A percentile compares a stretch with the other conserved stretches of the same genome.
These are phyloP conservation scores for Scomber japonicus DNA, from an alignment of 2,113 vertebrate genomes.

Conservation along the genomic window DNA sequence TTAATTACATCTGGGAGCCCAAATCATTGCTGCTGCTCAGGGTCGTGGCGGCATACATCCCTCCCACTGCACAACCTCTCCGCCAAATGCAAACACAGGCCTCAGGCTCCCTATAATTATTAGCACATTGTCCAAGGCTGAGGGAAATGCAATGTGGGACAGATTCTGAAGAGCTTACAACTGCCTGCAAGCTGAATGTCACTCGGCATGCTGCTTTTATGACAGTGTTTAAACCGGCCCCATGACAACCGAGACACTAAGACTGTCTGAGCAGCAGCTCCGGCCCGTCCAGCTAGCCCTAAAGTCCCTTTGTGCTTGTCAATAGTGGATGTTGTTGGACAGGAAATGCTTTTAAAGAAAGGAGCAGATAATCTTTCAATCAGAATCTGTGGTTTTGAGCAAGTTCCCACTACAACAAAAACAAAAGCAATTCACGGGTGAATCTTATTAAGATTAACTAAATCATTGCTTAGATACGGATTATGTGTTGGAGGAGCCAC, in stretches of 20 bases:
- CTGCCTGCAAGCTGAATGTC: slow-evolving; percentile 55
- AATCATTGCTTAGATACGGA: slow-evolving; percentile 12
- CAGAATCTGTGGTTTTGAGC: slow-evolving; percentile 11
- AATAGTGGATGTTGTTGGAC: slow-evolving; percentile 16
- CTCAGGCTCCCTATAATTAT: slow-evolving; percentile 75
- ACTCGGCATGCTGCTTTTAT: slow-evolving; percentile 50
- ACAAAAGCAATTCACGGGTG: background rate
- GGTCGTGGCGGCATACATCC: slow-evolving; percentile 18
- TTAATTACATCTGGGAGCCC: slow-evolving; percentile 60
- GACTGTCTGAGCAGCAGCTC: slow-evolving; percentile 32
- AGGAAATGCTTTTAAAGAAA: slow-evolving; percentile 33
- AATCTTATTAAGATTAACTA: background rate
- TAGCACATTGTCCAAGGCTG: slow-evolving; percentile 67
- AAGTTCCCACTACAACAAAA: background rate
- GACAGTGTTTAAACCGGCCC: slow-evolving; percentile 38
- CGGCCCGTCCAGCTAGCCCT: slow-evolving; percentile 22
- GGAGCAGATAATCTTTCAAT: background rate
- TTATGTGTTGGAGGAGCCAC: background rate
- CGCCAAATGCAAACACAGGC: slow-evolving; percentile 66
- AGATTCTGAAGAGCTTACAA: slow-evolving; percentile 54
- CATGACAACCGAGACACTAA: slow-evolving; percentile 47
- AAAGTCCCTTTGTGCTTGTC: slow-evolving; percentile 25
- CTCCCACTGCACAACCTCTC: slow-evolving; percentile 50
- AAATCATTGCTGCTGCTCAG: slow-evolving; percentile 38
- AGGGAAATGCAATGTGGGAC: slow-evolving; percentile 56